Percentiles rank a stretch among this genome's conserved stretches.
Evolutionary conservation across 2,888 invertebrate genomes (phyloP).

Genomic region (Gymnocheta viridis): DNA sequence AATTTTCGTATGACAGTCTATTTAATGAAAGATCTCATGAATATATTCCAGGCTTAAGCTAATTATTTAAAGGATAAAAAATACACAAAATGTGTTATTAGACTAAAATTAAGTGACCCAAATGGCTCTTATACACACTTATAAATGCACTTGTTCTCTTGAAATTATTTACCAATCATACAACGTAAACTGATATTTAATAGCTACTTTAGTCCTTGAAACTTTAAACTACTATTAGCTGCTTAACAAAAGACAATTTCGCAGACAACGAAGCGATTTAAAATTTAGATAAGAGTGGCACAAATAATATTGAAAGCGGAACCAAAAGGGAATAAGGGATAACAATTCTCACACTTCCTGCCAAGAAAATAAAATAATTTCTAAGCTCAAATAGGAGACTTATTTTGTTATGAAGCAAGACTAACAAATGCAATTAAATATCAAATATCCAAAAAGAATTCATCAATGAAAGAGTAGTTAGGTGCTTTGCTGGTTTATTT

Average conservation of each 20-base stretch:
- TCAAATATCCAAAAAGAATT: slow-evolving; percentile 56
- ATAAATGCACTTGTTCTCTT: slow-evolving; percentile 51
- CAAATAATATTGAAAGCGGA: slow-evolving; percentile 54
- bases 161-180: neutral
- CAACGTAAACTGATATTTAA: slow-evolving; percentile 39
- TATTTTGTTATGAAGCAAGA: slow-evolving; percentile 5
- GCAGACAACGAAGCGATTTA: slow-evolving; percentile 32
- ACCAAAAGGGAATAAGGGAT: slow-evolving; percentile 49
- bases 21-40: no score
- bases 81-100: neutral
- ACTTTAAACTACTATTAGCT: slow-evolving; percentile 62
- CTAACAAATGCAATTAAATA: slow-evolving; percentile 55
- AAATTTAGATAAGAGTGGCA: slow-evolving; percentile 13
- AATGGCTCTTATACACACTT: neutral
- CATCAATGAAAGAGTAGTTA: slow-evolving; percentile 53
- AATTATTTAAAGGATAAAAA: neutral
- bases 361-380: slow-evolving; percentile 13
- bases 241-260: slow-evolving; percentile 58
- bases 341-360: slow-evolving; percentile 69
- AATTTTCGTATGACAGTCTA: no score
- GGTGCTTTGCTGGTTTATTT: slow-evolving; percentile 45
- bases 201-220: slow-evolving; percentile 40
- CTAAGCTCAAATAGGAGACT: slow-evolving; percentile 11
- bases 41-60: neutral
- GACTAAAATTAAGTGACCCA: neutral